Conservation (phyloP, 2,113 vertebrate genomes). For the Hyla sarda region DNA sequence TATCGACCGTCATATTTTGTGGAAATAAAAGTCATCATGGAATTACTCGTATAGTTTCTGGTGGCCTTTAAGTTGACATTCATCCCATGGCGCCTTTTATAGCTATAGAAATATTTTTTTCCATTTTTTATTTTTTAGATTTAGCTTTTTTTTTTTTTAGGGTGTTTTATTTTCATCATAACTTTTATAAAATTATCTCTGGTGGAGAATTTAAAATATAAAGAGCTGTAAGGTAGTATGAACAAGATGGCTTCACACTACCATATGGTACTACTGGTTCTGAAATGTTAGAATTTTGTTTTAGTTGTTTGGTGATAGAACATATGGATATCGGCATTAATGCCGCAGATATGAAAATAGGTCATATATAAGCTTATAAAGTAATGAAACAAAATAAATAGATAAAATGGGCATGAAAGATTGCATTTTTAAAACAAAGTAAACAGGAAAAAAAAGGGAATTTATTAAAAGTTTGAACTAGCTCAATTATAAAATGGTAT, state of each 20-base stretch:
- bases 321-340: not conserved
- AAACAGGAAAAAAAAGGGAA: not conserved
- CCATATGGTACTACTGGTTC: not conserved
- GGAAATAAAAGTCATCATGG: not conserved
- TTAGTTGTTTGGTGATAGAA: not conserved
- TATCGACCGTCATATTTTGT: not conserved
- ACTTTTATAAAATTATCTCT: not conserved
- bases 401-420: not conserved
- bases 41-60: not conserved
- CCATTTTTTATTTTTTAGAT: not conserved
- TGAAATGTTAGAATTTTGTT: not conserved
- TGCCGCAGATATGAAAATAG: no score
- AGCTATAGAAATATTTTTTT: not conserved
- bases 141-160: not conserved
- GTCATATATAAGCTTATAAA: not conserved
- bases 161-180: not conserved
- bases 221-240: no score
- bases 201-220: not conserved
- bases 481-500: not conserved
- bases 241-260: not conserved
- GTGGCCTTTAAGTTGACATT: not conserved
- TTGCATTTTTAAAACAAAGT: not conserved
- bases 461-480: no score
- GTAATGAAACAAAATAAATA: not conserved
- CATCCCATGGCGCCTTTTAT: not conserved